These are phyloP conservation scores for Dermochelys coriacea DNA, from an alignment of 2,797 vertebrate genomes.

Conservation along the genomic window DNA sequence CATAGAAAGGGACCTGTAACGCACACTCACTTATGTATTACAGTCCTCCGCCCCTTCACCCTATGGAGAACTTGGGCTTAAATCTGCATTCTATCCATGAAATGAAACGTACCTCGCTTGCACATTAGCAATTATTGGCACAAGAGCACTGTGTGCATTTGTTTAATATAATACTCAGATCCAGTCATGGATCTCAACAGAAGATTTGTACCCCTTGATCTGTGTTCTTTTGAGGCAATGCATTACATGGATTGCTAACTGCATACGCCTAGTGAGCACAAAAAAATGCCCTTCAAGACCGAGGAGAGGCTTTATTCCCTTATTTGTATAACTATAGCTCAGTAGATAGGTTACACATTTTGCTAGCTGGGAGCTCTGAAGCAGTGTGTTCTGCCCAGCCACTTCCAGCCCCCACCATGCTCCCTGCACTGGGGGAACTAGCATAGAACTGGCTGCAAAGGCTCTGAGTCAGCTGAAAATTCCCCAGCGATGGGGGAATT, in stretches of 20 bases:
- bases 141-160: neutral
- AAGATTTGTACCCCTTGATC: neutral
- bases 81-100: neutral
- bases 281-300: neutral
- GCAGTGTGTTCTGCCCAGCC: neutral
- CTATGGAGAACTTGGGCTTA: neutral
- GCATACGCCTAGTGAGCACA: neutral
- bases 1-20: neutral
- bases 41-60: neutral
- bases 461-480: neutral
- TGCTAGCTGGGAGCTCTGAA: neutral
- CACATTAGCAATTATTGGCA: neutral
- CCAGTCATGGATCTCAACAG: neutral
- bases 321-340: slow-evolving; percentile 11
- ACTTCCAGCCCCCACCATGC: neutral
- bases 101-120: accelerated
- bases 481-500: neutral
- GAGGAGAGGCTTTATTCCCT: neutral
- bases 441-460: neutral
- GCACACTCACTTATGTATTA: neutral
- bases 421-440: neutral
- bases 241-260: neutral
- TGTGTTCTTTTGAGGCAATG: neutral
- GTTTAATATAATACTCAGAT: neutral
- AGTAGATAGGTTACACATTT: neutral